Base-by-base conservation (phyloP, 2,888 invertebrate species). In the Napeogenes sylphis region DNA sequence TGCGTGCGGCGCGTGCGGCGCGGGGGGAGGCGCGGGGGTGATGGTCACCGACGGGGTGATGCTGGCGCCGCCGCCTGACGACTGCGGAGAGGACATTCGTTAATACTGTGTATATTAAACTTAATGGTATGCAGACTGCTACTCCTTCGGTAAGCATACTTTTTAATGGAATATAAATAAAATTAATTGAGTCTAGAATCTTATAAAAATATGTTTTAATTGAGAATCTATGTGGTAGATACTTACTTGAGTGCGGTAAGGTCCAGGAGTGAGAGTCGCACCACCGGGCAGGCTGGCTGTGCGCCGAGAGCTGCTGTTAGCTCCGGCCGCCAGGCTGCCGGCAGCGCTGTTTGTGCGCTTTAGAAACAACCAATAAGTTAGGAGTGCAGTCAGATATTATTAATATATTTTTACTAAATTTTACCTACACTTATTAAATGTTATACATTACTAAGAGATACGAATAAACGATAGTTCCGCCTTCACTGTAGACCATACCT, bases 11-110 rank as follows among this genome's bases (percentile, higher is more conserved):
- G 84, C 80, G 58, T 85, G 85, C 2, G 81, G 80, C 47, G 93
- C 90, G 66, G 94, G 94, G 60, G 94, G 94, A 33, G 94, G 94
- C 53, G 94, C 94, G 12, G 94, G 94, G 5, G 94, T 95, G 76
- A 95, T 95, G 66, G 94, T 95, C 71, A 95, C 94, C 47, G 94
- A 94, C 0, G 94, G 94, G 21, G 93, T 93, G 78, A 93, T 93
- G 65, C 85, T 90, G 0, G 90, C 89, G 3, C 88, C 90, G 4
- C 89, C 84, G 33, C 81, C 78, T 0, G 86, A 79, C 0, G 85
- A 85, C 90, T 90, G 79, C 0, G 45, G 14, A 42, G 2, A 42
- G 13, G 30, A 4, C 2, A 8, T 12, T 55, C 32, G 38, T n/a
- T 13, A 13, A 32, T 46, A 35, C 12, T n/a, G 35, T 35, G 46